Conservation (phyloP, 2,113 vertebrate species). For the Piaya cayana region DNA sequence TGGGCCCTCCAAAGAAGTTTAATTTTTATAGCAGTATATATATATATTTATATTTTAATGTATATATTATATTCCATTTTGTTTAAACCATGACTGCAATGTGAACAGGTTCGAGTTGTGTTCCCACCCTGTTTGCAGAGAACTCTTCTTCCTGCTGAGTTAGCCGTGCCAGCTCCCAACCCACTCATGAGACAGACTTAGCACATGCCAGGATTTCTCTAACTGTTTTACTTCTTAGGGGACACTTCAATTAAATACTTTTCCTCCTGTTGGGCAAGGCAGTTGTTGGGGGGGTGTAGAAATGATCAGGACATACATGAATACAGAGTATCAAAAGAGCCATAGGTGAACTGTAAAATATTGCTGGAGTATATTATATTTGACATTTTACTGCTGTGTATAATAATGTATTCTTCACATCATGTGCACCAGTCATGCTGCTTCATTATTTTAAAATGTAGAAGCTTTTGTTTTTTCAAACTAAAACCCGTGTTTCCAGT, state of each 20-base stretch:
- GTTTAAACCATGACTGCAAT: not conserved
- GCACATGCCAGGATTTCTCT: not conserved
- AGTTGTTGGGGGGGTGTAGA: conserved; percentile 40
- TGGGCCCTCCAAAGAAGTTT: not conserved
- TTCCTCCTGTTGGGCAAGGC: not conserved
- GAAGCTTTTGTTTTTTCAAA: conserved; percentile 50
- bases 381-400: conserved; percentile 55
- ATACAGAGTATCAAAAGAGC: conserved; percentile 32
- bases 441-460: conserved; percentile 53
- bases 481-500: not conserved
- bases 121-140: not conserved
- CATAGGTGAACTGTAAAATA: conserved; percentile 43
- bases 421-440: not conserved
- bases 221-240: not conserved
- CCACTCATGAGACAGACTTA: not conserved
- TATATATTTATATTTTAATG: not conserved
- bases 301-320: conserved; percentile 20
- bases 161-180: not conserved
- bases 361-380: conserved; percentile 28
- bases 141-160: not conserved
- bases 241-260: conserved; percentile 35
- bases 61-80: not conserved
- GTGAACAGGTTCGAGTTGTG: not conserved
- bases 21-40: not conserved
- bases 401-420: not conserved